Base-by-base conservation (phyloP, 2,888 invertebrate species). In the Thelaira solivaga region DNA sequence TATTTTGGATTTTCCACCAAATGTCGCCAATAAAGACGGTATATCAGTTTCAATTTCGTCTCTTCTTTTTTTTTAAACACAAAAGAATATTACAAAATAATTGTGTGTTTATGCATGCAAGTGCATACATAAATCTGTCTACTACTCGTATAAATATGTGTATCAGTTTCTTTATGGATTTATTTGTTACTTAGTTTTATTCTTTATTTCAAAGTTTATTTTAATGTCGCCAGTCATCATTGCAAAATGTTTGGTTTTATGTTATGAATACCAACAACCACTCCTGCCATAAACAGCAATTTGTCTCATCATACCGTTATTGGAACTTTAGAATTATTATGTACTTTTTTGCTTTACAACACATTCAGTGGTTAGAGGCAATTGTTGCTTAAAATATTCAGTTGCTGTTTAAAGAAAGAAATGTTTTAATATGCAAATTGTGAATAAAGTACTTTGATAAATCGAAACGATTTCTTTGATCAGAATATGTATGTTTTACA, bases 231-330 rank as follows among this genome's bases (percentile, higher is more conserved):
- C 76, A 53, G 51, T 29, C 26, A 53, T 45, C 20, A 51, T 64
- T 71, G 64, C 68, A 45, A 65, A 65, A 76, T 71, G 41, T 65
- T 72, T 61, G 26, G 43, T 16, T 55, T 72, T 72, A 36, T 59
- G 64, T 68, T 59, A 59, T 64, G 62, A 67, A 77, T 68, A 68
- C 34, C 55, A 59, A 64, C 43, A 59, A 64, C 43, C 68, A 64
- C 64, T 67, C 68, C 73, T 64, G 57, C 64, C 57, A 65, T 53
- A 53, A 47, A 51, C 20, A 68, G 62, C 24, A 51, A 22, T 68
- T 10, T 64, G 73, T 64, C 49, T 65, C 55, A 43, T 57, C 49
- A 53, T 43, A 73, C 77, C 77, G 77, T 77, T 77, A 77, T 34
- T 49, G 55, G 57, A 73, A 68, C 68, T 73, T 77, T 57, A 72